phyloP scores from a whole-genome alignment of 2,113 vertebrate genomes.

The Synchiropus splendidus region DNA sequence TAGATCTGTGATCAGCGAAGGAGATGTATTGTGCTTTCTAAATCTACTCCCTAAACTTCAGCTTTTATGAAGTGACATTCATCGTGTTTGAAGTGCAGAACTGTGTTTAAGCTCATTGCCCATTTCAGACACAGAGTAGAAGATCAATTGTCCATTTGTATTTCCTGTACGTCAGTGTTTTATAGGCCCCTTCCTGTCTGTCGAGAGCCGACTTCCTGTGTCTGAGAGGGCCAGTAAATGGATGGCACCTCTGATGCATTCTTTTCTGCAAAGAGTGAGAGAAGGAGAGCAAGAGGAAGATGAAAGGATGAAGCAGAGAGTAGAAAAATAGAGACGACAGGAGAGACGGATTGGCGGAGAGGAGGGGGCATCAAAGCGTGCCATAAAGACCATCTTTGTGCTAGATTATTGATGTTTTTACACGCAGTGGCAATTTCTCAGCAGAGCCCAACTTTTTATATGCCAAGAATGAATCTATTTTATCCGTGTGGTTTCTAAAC shows the following conservation, averaged over 20 bases:
- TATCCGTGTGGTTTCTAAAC: constrained; percentile 56
- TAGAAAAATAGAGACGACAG: constrained; percentile 59
- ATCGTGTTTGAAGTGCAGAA: constrained; percentile 10
- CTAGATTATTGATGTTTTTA: constrained; percentile 66
- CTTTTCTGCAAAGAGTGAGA: constrained; percentile 39
- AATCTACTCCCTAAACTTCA: too few species aligned
- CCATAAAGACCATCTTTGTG: constrained; percentile 61
- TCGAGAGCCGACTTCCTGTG: constrained; percentile 60
- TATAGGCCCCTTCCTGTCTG: constrained; percentile 64
- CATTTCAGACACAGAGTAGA: constrained; percentile 32
- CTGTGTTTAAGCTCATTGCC: constrained; percentile 13
- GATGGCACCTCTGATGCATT: constrained; percentile 62
- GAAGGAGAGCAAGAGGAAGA: constrained; percentile 39
- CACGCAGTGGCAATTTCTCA: constrained; percentile 54
- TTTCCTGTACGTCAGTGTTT: constrained; percentile 67
- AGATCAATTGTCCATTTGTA: constrained; percentile 59
- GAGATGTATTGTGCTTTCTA: too few species aligned
- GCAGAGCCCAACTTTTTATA: constrained; percentile 58
- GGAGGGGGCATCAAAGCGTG: constrained; percentile 50
- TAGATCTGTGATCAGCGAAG: too few species aligned
- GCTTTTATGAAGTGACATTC: constrained; percentile 16
- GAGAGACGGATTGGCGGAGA: constrained; percentile 52
- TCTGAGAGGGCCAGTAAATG: constrained; percentile 59
- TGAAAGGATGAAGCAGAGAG: constrained; percentile 57
- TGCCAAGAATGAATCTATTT: constrained; percentile 61